phyloP scores from a whole-genome alignment of 1,140 invertebrate genomes.

The Penaeus chinensis region DNA sequence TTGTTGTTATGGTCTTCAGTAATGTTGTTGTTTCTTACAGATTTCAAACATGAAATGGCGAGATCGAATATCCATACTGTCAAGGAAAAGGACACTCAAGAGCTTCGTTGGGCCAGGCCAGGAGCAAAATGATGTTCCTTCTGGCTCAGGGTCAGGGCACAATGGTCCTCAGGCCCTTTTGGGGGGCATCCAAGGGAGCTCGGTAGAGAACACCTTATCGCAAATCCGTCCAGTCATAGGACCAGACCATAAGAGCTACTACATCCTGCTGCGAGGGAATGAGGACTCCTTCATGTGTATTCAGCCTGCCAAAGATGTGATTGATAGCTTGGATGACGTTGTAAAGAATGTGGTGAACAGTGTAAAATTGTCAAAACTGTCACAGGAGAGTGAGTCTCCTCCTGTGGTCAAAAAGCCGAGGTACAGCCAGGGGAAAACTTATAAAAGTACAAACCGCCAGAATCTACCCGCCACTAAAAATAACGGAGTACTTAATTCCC shows the following conservation, averaged over 20 bases:
- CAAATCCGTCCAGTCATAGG: constrained; percentile 54
- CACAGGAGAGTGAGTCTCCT: constrained; percentile 7
- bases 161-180: background rate
- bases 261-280: constrained; percentile 43
- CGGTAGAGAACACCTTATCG: constrained; percentile 45
- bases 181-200: constrained; percentile 1
- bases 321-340: constrained; percentile 47
- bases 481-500: background rate
- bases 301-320: constrained; percentile 45
- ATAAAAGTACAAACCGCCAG: background rate
- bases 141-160: constrained; percentile 33
- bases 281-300: constrained; percentile 52
- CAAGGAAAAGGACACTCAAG: constrained; percentile 40
- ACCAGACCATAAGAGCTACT: constrained; percentile 55
- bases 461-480: no score
- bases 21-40: background rate
- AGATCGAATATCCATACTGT: constrained; percentile 50
- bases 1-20: no score
- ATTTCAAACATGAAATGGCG: constrained; percentile 51
- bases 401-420: constrained; percentile 23
- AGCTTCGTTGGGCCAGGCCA: background rate
- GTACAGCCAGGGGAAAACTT: constrained; percentile 33
- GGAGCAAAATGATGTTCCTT: background rate
- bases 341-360: constrained; percentile 45
- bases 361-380: constrained; percentile 9